Evolutionary conservation across 2,113 vertebrate genomes (phyloP), one percentile per base, ranked within the genome.

Genomic region (Cinclus mexicanus): DNA sequence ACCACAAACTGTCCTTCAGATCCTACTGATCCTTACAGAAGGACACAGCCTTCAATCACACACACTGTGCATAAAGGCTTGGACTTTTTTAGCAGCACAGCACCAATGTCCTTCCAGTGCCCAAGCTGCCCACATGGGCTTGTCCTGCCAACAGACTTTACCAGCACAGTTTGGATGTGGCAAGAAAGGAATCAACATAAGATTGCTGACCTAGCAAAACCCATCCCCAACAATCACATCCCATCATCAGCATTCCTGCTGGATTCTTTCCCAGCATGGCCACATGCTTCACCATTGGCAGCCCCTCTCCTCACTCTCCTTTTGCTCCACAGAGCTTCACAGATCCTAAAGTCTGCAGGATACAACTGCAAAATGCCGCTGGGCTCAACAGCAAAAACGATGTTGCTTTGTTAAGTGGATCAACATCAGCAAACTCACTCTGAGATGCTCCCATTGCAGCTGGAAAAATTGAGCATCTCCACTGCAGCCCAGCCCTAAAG

Each of bases 281-380:
- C 55, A 60, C 44, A 31, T 0, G 0, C 10, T 56, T 57, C 61
- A 59, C 21, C 0, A 0, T 1, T 4, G 1, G 57, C 57, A 92
- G 63, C 17, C 9, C 28, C 60, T 46, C 65, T 87, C 49, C 76
- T 52, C 61, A 8, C 28, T 59, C 60, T 55, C 4, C 46, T 37
- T 94, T 89, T 64, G 33, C 56, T 63, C 49, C 61, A 56, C 0
- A 2, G 35, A 67, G 10, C 39, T 78, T 52, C 55, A 57, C 28
- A 63, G 46, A 39, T 50, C 42, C 52, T 63, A 11, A 67, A 75
- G 24, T n/a, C 53, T 4, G 4, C 14, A 41, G 50, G 61, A 33
- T 56, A 39, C 7, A 6, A 69, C 31, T 65, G 68, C 21, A 75
- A 84, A 83, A 68, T 0, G 0, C 69, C 53, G 35, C n/a, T 50